Base-by-base conservation (phyloP, 2,113 vertebrate species). In the Sinocyclocheilus maitianheensis region DNA sequence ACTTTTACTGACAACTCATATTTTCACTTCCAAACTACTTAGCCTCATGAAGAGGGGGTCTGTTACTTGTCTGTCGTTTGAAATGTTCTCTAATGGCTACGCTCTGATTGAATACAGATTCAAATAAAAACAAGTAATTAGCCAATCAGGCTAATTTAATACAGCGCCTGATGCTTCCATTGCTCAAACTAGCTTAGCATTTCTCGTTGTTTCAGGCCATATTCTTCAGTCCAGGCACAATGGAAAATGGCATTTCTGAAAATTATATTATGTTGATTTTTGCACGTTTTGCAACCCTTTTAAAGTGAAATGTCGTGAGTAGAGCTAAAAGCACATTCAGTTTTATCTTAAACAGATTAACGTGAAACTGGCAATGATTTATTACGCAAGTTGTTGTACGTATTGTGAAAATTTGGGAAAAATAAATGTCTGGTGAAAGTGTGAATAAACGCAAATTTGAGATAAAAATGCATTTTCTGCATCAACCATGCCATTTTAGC, bases 71-170 rank as follows among this genome's bases (percentile, higher is more conserved):
- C 62, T 77, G 63, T 72, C 55, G 77, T 71, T 84, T 46, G 26
- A 80, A 48, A 63, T 79, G 18, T 43, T 77, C 22, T 4, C 62
- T 62, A 62, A 72, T 83, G 71, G 53, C 75, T 43, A 37, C 16
- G 26, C 71, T 81, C 72, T 72, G 82, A 89, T 87, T 87, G 75
- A 85, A 82, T 85, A 77, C 83, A 83, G 71, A 81, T 84, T 88
- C 67, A 65, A 89, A 63, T 88, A 86, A 84, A 90, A 88, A 75
- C 72, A 65, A 84, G 85, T 84, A 86, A 86, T 85, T 85, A 84
- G 72, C 77, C 51, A 85, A 77, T 85, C 69, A 71, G 51, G 62
- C 63, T 78, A 75, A 83, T 82, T 46, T 88, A 88, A 84, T 62
- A 60, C 65, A 80, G 69, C 62, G 40, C 67, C 62, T 67, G 46